Evolutionary conservation across 2,888 invertebrate genomes (phyloP).

Genomic region (Calameuta filiformis): DNA sequence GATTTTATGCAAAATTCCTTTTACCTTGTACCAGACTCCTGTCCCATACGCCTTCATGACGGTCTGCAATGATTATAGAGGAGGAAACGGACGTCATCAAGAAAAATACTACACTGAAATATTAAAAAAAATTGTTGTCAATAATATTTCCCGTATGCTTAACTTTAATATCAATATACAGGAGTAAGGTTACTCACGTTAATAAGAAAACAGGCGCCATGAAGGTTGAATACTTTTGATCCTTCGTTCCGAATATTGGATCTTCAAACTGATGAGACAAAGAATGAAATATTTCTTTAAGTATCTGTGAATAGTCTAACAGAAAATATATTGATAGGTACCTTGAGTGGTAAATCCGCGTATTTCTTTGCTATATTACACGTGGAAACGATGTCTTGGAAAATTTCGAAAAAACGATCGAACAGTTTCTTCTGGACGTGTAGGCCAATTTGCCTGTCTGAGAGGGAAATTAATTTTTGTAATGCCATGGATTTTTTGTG

Average conservation of each 20-base stretch:
- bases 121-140: constrained; percentile 9
- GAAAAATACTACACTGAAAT: constrained; percentile 83
- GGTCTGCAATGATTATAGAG: constrained; percentile 82
- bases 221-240: constrained; percentile 80
- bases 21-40: constrained; percentile 83
- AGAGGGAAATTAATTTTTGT: constrained; percentile 31
- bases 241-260: constrained; percentile 76
- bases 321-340: constrained; percentile 37
- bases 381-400: constrained; percentile 72
- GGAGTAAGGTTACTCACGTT: constrained; percentile 71
- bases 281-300: not conserved
- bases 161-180: no score
- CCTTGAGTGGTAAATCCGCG: constrained; percentile 72
- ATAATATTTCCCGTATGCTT: not conserved
- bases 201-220: constrained; percentile 88
- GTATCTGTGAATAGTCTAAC: not conserved
- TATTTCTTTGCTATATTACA: constrained; percentile 73
- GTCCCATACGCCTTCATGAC: constrained; percentile 88
- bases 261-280: constrained; percentile 70
- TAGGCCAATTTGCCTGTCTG: constrained; percentile 87
- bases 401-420: constrained; percentile 76
- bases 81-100: constrained; percentile 87
- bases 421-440: constrained; percentile 78
- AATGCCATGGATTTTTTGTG: not conserved
- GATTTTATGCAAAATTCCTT: no score